Percentiles rank a stretch among this genome's conserved stretches.
phyloP scores from a whole-genome alignment of 2,888 invertebrate genomes.

The Belgica antarctica region DNA sequence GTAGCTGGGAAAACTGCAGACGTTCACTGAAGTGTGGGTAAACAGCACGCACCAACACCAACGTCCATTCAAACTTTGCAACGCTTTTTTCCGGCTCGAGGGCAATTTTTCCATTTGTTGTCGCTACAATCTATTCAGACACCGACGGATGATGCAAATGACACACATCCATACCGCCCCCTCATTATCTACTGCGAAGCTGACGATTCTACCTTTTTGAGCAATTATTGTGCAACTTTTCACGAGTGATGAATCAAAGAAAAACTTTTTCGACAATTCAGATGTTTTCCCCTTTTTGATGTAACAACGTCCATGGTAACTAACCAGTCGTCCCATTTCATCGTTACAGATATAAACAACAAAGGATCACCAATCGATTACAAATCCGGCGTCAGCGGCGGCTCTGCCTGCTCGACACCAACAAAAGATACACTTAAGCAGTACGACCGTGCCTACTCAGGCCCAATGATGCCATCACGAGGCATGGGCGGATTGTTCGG shows the following conservation, averaged over 20 bases:
- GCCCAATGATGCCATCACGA: slow-evolving; percentile 73
- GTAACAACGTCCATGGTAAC: background rate
- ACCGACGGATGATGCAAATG: background rate
- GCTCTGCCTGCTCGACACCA: slow-evolving; percentile 83
- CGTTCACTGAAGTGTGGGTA: slow-evolving; percentile 2
- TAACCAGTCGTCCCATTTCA: slow-evolving; percentile 42
- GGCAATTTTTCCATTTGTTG: slow-evolving; percentile 2
- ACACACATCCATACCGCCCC: background rate
- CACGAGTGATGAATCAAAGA: slow-evolving; percentile 10
- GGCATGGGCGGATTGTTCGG: slow-evolving; percentile 58
- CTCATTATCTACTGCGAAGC: slow-evolving; percentile 5
- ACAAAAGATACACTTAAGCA: slow-evolving; percentile 66
- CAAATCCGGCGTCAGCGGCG: slow-evolving; percentile 66
- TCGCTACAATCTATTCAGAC: background rate
- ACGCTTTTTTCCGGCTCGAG: background rate
- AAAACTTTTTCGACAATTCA: slow-evolving; percentile 19
- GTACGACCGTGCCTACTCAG: slow-evolving; percentile 64
- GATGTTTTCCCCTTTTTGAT: background rate
- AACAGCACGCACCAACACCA: slow-evolving; percentile 15
- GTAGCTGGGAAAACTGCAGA: background rate
- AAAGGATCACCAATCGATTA: slow-evolving; percentile 87
- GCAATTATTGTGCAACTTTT: background rate
- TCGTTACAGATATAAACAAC: slow-evolving; percentile 72
- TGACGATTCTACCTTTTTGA: background rate
- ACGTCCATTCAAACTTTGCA: background rate